Percentiles rank a stretch among this genome's conserved stretches.
These are phyloP conservation scores for Agonopterix heracliana DNA, from an alignment of 2,888 invertebrate species.

Conservation along the genomic window DNA sequence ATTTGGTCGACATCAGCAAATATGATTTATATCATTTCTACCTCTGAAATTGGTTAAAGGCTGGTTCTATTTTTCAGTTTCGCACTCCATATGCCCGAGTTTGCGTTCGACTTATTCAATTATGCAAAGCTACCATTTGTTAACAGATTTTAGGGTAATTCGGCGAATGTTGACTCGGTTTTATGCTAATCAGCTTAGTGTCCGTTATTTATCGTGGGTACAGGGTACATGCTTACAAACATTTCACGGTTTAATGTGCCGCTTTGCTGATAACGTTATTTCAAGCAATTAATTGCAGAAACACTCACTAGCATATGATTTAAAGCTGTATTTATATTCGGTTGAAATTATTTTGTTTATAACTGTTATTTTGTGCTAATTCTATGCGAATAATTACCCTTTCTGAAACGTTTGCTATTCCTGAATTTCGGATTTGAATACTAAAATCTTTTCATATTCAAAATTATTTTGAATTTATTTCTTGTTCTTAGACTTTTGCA, in stretches of 20 bases:
- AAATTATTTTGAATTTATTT: no score
- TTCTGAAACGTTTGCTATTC: neutral
- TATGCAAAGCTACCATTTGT: slow-evolving; percentile 73
- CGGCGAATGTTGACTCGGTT: slow-evolving; percentile 60
- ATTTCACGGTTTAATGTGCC: slow-evolving; percentile 47
- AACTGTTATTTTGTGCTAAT: slow-evolving; percentile 53
- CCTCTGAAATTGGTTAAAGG: slow-evolving; percentile 27
- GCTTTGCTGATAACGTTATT: slow-evolving; percentile 57
- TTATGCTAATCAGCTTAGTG: slow-evolving; percentile 71
- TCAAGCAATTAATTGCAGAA: slow-evolving; percentile 66
- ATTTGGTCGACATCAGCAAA: neutral
- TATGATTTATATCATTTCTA: neutral
- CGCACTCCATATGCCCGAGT: slow-evolving; percentile 49
- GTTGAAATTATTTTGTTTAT: slow-evolving; percentile 34
- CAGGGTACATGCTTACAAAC: slow-evolving; percentile 60
- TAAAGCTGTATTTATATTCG: slow-evolving; percentile 26
- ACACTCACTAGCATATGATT: slow-evolving; percentile 58
- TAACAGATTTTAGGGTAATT: slow-evolving; percentile 72
- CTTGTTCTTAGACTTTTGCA: no score
- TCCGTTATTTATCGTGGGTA: slow-evolving; percentile 63
- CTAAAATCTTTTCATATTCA: no score
- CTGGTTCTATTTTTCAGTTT: slow-evolving; percentile 23
- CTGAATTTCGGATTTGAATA: no score
- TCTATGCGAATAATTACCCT: slow-evolving; percentile 5
- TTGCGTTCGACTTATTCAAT: slow-evolving; percentile 60